These are phyloP conservation scores for Lutjanus argentimaculatus DNA, from an alignment of 2,797 vertebrate species.

Conservation along the genomic window DNA sequence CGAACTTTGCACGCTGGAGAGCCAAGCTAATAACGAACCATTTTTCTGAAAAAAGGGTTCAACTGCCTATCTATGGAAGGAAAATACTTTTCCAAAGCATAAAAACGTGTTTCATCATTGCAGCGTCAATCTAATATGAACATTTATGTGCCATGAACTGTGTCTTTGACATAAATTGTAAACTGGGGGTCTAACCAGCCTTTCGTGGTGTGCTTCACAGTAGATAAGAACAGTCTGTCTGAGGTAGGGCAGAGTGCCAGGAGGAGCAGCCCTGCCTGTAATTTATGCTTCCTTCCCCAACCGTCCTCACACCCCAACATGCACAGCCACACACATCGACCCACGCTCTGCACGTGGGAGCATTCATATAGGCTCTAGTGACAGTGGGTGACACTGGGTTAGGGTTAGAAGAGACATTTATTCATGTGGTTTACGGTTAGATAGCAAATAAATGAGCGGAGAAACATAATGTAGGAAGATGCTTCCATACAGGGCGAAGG, in stretches of 20 bases:
- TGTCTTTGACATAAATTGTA: constrained; percentile 13
- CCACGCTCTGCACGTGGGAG: constrained; percentile 46
- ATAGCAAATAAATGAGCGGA: neutral
- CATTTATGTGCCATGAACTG: neutral
- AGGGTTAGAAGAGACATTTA: neutral
- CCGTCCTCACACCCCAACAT: constrained; percentile 67
- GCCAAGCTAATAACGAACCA: constrained; percentile 56
- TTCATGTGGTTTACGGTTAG: neutral
- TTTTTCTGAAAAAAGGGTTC: constrained; percentile 18
- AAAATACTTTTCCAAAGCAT: neutral
- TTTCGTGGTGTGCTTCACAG: constrained; percentile 43
- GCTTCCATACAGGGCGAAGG: neutral
- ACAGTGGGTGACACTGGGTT: constrained; percentile 27
- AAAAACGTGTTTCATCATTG: neutral
- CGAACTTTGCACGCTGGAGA: constrained; percentile 64
- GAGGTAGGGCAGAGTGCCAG: constrained; percentile 71
- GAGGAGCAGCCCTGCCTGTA: constrained; percentile 67
- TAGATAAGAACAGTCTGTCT: constrained; percentile 75
- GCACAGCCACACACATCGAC: constrained; percentile 45
- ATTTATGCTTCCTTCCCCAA: constrained; percentile 82
- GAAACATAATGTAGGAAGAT: neutral
- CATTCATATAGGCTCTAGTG: neutral
- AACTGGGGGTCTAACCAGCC: constrained; percentile 5
- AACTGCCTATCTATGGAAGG: constrained; percentile 1
- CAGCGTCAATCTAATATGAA: neutral